Base-by-base conservation (phyloP, 2,888 invertebrate species). In the Aspidapion aeneum region DNA sequence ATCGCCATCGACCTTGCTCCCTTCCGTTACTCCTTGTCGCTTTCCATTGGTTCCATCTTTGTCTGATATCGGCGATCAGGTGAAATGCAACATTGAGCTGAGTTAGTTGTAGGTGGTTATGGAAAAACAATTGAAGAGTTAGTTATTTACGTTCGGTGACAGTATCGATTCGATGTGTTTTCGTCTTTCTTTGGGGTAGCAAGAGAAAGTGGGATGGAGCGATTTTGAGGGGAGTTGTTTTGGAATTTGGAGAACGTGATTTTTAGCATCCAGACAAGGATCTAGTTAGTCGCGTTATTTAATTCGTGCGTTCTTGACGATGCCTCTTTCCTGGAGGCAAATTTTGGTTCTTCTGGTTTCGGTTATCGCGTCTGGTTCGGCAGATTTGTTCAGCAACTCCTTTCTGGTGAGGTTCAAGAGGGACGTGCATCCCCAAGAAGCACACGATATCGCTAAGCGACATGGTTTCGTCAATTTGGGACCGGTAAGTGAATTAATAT, bases 381-480 rank as follows among this genome's bases (percentile, higher is more conserved):
- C 73, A 57, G 73, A 71, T 60, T 89, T 98, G 74, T 95, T 96
- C 84, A 98, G 97, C 79, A 98, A 97, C 82, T 91, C 94, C 62
- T 98, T 98, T 85, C 86, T 95, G 79, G 97, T 98, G 74, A 87
- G 90, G 73, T 90, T 97, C 82, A 89, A 88, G 77, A 85, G 91
- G 71, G 89, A 91, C 67, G 88, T 92, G 65, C 89, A 88, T 63
- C 87, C 86, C 72, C 85, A 88, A 18, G 85, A 90, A 75, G 98
- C 95, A 59, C 89, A 90, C 77, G 81, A 85, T 71, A 86, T 98
- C 69, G 98, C 98, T 66, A 83, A 86, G 69, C 86, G 91, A 75
- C 93, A 96, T 80, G 98, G 98, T 77, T 98, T 98, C 84, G 89
- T 93, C 77, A 96, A 91, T 82, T 86, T 96, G 72, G 95, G 96